phyloP scores from a whole-genome alignment of 2,797 vertebrate species.

The Rachycentron canadum region DNA sequence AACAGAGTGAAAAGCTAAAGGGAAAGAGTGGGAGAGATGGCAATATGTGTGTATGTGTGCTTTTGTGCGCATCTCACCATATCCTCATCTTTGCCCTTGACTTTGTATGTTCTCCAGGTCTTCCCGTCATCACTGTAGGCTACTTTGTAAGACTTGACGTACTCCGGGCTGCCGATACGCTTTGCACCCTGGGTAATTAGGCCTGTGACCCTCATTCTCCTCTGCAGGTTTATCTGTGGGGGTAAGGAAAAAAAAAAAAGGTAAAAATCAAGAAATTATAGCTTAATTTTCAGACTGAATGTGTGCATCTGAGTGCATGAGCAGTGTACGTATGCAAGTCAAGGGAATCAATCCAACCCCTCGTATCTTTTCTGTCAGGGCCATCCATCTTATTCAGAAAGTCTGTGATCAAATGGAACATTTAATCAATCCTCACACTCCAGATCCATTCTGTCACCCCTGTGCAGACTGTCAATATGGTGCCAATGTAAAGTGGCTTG shows the following conservation, averaged over 20 bases:
- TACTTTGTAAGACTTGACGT: conserved; percentile 99
- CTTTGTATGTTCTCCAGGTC: conserved; percentile 95
- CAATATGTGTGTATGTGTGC: conserved; percentile 8
- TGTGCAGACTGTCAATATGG: conserved; percentile 65
- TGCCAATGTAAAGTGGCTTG: conserved; percentile 57
- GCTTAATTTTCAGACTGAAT: conserved; percentile 25
- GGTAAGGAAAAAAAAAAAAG: conserved; percentile 31
- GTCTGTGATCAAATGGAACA: conserved; percentile 69
- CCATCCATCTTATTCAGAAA: conserved; percentile 77
- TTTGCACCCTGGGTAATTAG: conserved; percentile 99
- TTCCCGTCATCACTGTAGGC: conserved; percentile 97
- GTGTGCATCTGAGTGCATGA: background rate
- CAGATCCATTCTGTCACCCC: conserved; percentile 64
- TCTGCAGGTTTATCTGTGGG: conserved; percentile 97
- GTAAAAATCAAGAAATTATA: conserved; percentile 33
- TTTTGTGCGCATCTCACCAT: conserved; percentile 88
- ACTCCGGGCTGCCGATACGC: conserved; percentile 98
- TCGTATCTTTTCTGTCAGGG: conserved; percentile 70
- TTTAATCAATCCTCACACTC: conserved; percentile 72
- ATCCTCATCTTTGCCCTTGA: conserved; percentile 94
- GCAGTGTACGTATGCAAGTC: conserved; percentile 22
- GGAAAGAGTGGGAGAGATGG: conserved; percentile 35
- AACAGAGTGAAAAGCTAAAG: conserved; percentile 21
- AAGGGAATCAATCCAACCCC: conserved; percentile 52
- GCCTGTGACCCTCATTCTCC: conserved; percentile 97